Conservation (phyloP, 1,140 invertebrate species). For the Forficula auricularia region DNA sequence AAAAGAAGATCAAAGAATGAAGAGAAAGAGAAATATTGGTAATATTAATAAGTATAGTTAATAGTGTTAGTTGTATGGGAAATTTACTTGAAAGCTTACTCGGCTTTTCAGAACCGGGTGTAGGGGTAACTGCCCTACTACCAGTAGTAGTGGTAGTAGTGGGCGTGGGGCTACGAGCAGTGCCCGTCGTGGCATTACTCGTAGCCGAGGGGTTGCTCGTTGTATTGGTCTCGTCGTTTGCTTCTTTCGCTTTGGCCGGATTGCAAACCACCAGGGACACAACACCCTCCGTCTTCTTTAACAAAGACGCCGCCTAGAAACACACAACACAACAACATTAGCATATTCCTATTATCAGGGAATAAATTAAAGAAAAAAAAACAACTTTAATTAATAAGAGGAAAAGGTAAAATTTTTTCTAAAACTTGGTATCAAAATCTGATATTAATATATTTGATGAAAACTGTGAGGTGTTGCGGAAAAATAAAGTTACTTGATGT, state of each 20-base stretch:
- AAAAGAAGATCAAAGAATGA: too few relatives aligned
- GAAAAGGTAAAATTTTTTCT: too few relatives aligned
- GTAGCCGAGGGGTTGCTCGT: not conserved
- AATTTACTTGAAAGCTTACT: too few relatives aligned
- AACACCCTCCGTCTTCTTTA: conserved; percentile 75
- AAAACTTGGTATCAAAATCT: too few relatives aligned
- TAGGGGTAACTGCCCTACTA: conserved; percentile 4
- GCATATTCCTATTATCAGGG: too few relatives aligned
- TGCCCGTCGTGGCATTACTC: conserved; percentile 11
- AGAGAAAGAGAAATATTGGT: conserved; percentile 1
- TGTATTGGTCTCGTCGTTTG: conserved; percentile 25
- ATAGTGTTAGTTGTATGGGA: too few relatives aligned
- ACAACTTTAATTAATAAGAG: too few relatives aligned
- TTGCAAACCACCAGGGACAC: conserved; percentile 72
- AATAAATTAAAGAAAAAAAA: too few relatives aligned
- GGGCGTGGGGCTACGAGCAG: conserved; percentile 5
- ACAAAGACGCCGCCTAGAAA: conserved; percentile 54
- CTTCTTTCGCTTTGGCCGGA: conserved; percentile 47
- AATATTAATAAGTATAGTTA: too few relatives aligned
- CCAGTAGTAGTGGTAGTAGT: conserved; percentile 1
- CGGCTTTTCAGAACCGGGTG: conserved; percentile 23
- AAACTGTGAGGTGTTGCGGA: too few relatives aligned
- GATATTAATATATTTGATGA: too few relatives aligned
- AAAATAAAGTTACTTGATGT: too few relatives aligned
- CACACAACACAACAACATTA: not conserved